phyloP scores from a whole-genome alignment of 2,888 invertebrate genomes.

The Apodemia hepburni region DNA sequence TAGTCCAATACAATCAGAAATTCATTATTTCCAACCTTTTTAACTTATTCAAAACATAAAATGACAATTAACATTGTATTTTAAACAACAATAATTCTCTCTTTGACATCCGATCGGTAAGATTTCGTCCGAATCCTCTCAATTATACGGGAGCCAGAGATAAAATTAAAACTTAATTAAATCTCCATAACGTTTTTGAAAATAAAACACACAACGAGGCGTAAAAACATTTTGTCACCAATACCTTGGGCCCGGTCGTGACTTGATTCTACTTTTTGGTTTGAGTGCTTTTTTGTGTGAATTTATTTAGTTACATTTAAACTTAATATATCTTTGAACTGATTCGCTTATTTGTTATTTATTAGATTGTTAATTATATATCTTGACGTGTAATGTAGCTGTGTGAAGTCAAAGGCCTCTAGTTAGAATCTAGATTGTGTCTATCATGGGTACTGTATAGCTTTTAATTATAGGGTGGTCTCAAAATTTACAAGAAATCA shows the following conservation, averaged over 20 bases:
- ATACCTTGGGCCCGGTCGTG: conserved; percentile 44
- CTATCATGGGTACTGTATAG: too few species aligned
- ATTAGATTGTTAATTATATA: neutral
- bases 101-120: conserved; percentile 37
- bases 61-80: conserved; percentile 32
- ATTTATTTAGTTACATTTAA: conserved; percentile 3
- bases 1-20: neutral
- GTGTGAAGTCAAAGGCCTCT: too few species aligned
- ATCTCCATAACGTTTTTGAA: conserved; percentile 56
- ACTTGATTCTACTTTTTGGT: conserved; percentile 32
- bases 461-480: too few species aligned
- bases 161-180: conserved; percentile 78
- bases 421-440: too few species aligned
- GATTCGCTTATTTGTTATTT: neutral
- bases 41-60: conserved; percentile 13
- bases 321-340: neutral
- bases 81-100: conserved; percentile 39
- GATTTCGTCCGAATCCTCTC: conserved; percentile 40
- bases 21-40: neutral
- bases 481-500: too few species aligned
- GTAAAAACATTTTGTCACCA: conserved; percentile 64
- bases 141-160: conserved; percentile 50
- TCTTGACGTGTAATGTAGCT: too few species aligned
- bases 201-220: conserved; percentile 40
- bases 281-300: conserved; percentile 6